These are phyloP conservation scores for Caenorhabditis angaria DNA, from an alignment of 2,888 invertebrate genomes.

Conservation along the genomic window DNA sequence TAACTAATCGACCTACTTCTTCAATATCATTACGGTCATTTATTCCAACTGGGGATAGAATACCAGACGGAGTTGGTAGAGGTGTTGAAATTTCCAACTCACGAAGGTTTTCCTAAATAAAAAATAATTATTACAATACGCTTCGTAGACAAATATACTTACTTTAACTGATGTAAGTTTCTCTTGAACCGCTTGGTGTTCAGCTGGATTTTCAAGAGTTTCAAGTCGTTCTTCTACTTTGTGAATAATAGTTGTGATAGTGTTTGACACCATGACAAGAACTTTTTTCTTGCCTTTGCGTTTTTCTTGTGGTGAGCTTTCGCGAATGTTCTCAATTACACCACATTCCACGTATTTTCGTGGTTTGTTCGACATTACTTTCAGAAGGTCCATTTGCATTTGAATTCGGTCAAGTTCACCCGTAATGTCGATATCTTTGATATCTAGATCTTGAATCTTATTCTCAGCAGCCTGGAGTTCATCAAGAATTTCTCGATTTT, in stretches of 20 bases:
- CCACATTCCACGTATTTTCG: slow-evolving; percentile 58
- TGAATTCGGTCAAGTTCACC: slow-evolving; percentile 57
- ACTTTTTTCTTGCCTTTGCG: slow-evolving; percentile 52
- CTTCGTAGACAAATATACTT: too few species aligned
- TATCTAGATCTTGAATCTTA: slow-evolving; percentile 38
- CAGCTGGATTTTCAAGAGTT: slow-evolving; percentile 31
- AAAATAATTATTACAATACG: not conserved
- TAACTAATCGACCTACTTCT: slow-evolving; percentile 30
- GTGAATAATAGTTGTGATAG: slow-evolving; percentile 67
- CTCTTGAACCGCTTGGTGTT: slow-evolving; percentile 42
- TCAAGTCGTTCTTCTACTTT: slow-evolving; percentile 62
- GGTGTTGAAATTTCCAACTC: slow-evolving; percentile 40
- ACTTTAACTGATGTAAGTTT: slow-evolving; percentile 48
- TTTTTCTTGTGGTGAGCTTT: slow-evolving; percentile 44
- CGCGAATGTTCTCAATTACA: slow-evolving; percentile 48
- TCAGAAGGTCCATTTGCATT: slow-evolving; percentile 58
- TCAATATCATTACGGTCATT: slow-evolving; percentile 29
- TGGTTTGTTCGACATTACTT: slow-evolving; percentile 54
- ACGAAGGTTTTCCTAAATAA: slow-evolving; percentile 35
- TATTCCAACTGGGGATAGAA: slow-evolving; percentile 35
- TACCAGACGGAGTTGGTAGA: slow-evolving; percentile 12
- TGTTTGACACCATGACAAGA: slow-evolving; percentile 65
- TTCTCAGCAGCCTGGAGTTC: slow-evolving; percentile 44
- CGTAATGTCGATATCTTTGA: slow-evolving; percentile 44
- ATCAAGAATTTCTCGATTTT: slow-evolving; percentile 50